Conservation (phyloP, 2,888 invertebrate genomes). For the Elysia crispata region DNA sequence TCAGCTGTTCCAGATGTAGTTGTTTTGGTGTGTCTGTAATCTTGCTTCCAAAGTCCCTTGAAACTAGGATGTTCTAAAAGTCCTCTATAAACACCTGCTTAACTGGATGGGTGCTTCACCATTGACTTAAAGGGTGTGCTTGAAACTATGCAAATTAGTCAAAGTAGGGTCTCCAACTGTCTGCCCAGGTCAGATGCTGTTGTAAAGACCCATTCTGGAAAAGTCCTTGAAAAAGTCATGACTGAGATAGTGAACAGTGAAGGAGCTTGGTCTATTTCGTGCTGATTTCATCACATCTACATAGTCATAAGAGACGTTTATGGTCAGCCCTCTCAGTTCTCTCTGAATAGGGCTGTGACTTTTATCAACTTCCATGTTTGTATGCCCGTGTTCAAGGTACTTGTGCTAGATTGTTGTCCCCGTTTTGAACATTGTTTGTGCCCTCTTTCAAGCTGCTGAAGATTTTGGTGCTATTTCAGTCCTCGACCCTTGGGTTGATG, state of each 20-base stretch:
- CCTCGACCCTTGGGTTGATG: no score
- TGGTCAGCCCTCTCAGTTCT: no score
- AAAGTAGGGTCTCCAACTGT: slow-evolving; percentile 42
- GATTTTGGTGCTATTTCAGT: no score
- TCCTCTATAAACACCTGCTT: not conserved
- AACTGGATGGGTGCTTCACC: not conserved
- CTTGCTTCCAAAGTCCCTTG: slow-evolving; percentile 14
- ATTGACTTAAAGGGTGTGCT: slow-evolving; percentile 38
- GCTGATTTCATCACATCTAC: slow-evolving; percentile 27
- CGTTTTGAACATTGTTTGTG: no score
- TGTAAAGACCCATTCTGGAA: slow-evolving; percentile 36
- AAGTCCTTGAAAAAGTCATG: slow-evolving; percentile 48
- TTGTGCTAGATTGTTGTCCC: slow-evolving; percentile 42
- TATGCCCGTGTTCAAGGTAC: slow-evolving; percentile 50
- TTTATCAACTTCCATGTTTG: slow-evolving; percentile 51
- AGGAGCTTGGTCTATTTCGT: slow-evolving; percentile 6
- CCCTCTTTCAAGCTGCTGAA: no score
- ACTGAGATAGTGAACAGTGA: slow-evolving; percentile 43
- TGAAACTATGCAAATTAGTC: slow-evolving; percentile 29
- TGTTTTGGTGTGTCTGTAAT: no score
- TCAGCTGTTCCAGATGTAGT: no score
- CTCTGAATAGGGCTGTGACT: slow-evolving; percentile 41
- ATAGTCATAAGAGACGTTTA: slow-evolving; percentile 42
- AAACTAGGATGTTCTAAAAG: not conserved
- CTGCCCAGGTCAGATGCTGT: slow-evolving; percentile 42